Percentiles rank a stretch among this genome's conserved stretches.
Conservation (phyloP, 2,797 vertebrate genomes). For the Coracias cyanogaster region DNA sequence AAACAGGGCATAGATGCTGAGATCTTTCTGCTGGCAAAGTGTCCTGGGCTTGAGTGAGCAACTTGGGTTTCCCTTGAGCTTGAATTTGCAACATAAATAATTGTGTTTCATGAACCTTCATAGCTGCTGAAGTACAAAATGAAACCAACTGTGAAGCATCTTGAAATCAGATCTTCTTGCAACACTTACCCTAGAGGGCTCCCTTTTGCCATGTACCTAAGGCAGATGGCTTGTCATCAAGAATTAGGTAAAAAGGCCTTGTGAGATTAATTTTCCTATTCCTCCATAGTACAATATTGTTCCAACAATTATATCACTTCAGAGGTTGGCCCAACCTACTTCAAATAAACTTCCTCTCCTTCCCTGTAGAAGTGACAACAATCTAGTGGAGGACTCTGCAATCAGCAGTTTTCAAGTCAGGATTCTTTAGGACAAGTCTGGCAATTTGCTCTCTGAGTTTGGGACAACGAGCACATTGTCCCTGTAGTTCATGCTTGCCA, state of each 20-base stretch:
- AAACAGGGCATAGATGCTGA: neutral
- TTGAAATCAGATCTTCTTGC: neutral
- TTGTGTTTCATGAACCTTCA: neutral
- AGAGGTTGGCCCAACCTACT: neutral
- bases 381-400: neutral
- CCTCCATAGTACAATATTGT: neutral
- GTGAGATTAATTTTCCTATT: neutral
- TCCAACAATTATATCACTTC: neutral
- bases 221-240: rapidly evolving
- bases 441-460: neutral
- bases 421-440: neutral
- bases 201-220: neutral
- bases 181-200: neutral
- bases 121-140: neutral
- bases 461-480: neutral
- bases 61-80: neutral
- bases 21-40: neutral
- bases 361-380: neutral
- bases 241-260: neutral
- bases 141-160: neutral
- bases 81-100: neutral
- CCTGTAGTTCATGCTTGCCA: neutral
- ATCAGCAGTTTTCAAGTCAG: neutral
- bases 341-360: neutral
- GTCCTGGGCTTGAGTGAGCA: neutral